phyloP scores from a whole-genome alignment of 1,140 invertebrate species.

The Wiebesia pumilae region DNA sequence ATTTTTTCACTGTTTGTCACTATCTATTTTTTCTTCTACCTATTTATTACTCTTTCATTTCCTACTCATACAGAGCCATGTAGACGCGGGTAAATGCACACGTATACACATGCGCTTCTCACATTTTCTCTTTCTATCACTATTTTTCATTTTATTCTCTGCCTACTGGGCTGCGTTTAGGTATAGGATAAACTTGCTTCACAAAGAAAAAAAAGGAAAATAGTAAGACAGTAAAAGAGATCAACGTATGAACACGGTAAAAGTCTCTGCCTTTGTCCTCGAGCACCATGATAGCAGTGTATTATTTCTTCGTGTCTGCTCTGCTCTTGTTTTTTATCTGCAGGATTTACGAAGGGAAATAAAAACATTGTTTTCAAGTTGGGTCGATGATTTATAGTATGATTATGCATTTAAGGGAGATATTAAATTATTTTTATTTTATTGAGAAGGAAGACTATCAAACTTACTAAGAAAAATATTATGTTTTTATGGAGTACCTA shows the following conservation, averaged over 20 bases:
- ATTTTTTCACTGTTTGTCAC: no score
- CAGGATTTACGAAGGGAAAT: slow-evolving; percentile 20
- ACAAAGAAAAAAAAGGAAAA: not conserved
- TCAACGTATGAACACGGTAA: slow-evolving; percentile 38
- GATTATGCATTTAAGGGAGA: slow-evolving; percentile 34
- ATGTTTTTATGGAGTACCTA: slow-evolving; percentile 12
- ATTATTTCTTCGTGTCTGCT: slow-evolving; percentile 42
- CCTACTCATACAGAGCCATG: no score
- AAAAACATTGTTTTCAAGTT: slow-evolving; percentile 42
- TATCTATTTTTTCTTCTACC: no score
- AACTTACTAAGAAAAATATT: slow-evolving; percentile 4
- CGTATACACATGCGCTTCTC: no score
- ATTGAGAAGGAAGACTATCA: slow-evolving; percentile 2
- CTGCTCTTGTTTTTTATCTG: slow-evolving; percentile 5
- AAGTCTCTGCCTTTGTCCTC: slow-evolving; percentile 43
- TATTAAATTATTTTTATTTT: slow-evolving; percentile 42
- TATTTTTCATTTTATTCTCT: slow-evolving; percentile 8
- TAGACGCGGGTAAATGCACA: no score
- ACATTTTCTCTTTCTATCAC: not conserved
- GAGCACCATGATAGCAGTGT: slow-evolving; percentile 13
- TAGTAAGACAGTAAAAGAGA: slow-evolving; percentile 5
- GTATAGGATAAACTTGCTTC: not conserved
- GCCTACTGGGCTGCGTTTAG: slow-evolving; percentile 10
- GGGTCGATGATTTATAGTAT: slow-evolving; percentile 31
- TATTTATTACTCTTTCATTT: no score